These are phyloP conservation scores for Sturmia bella DNA, from an alignment of 2,888 invertebrate species.

Conservation along the genomic window DNA sequence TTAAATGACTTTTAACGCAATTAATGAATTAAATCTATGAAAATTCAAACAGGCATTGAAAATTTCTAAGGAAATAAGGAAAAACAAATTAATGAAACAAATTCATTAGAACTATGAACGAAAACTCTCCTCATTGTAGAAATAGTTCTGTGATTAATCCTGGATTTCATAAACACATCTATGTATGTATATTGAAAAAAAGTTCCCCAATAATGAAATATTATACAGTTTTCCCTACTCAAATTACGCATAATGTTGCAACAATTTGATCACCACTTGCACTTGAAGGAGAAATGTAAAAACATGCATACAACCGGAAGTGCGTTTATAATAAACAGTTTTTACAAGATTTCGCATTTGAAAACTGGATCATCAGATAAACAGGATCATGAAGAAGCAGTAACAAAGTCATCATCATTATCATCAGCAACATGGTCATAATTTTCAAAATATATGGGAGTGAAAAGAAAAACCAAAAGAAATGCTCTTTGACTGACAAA, in stretches of 20 bases:
- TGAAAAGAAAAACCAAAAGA: constrained; percentile 14
- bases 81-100: no score
- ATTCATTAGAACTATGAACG: no score
- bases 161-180: no score
- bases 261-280: constrained; percentile 29
- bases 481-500: constrained; percentile 43
- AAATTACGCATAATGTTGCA: constrained; percentile 6
- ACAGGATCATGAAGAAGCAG: constrained; percentile 36
- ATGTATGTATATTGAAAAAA: no score
- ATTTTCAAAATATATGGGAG: constrained; percentile 52
- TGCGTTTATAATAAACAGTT: constrained; percentile 72
- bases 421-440: constrained; percentile 57
- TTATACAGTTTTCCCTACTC: not conserved
- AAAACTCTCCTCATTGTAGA: no score
- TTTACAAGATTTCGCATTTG: constrained; percentile 69
- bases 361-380: constrained; percentile 70
- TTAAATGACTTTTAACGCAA: no score
- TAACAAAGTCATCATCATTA: constrained; percentile 57
- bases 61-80: no score
- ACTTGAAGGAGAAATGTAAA: constrained; percentile 32
- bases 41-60: no score
- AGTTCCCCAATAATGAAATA: no score
- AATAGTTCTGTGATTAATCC: no score
- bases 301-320: constrained; percentile 71
- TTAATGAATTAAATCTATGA: no score